These are phyloP conservation scores for Xanthorhoe designata DNA, from an alignment of 2,888 invertebrate genomes.

Conservation along the genomic window DNA sequence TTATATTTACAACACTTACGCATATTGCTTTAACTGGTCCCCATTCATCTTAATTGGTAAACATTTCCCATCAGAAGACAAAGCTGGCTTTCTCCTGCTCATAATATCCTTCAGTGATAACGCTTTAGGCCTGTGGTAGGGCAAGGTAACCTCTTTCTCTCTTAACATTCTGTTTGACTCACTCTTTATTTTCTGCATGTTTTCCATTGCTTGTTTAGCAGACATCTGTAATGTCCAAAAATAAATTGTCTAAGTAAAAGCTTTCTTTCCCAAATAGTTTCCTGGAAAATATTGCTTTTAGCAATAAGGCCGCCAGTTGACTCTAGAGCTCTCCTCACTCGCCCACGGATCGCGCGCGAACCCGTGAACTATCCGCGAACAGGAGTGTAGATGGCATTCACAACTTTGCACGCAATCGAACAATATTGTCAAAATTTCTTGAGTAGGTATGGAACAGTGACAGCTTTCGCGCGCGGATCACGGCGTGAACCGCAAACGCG, in stretches of 20 bases:
- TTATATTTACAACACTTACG: conserved; percentile 76
- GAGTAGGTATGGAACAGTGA: too few species aligned
- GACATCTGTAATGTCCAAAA: conserved; percentile 79
- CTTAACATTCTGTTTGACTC: conserved; percentile 93
- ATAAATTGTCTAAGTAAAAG: not conserved
- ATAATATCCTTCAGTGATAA: conserved; percentile 93
- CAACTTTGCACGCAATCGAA: too few species aligned
- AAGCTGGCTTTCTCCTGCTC: conserved; percentile 68
- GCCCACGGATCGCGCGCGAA: too few species aligned
- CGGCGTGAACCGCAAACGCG: too few species aligned
- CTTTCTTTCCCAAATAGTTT: too few species aligned
- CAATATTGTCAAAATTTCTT: too few species aligned
- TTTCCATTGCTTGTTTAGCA: conserved; percentile 88
- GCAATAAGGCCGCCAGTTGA: too few species aligned
- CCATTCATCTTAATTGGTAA: conserved; percentile 87
- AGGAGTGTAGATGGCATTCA: too few species aligned
- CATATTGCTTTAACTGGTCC: conserved; percentile 87
- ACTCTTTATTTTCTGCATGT: conserved; percentile 91
- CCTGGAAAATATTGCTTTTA: too few species aligned
- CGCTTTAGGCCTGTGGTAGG: conserved; percentile 94
- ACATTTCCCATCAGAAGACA: conserved; percentile 73
- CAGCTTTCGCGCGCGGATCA: too few species aligned
- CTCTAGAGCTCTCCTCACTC: too few species aligned
- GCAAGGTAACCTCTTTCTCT: conserved; percentile 90
- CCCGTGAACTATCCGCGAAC: too few species aligned